Evolutionary conservation across 1,140 invertebrate species (phyloP), one percentile per base, ranked within the genome.

Genomic region (Drosophila malerkotliana): DNA sequence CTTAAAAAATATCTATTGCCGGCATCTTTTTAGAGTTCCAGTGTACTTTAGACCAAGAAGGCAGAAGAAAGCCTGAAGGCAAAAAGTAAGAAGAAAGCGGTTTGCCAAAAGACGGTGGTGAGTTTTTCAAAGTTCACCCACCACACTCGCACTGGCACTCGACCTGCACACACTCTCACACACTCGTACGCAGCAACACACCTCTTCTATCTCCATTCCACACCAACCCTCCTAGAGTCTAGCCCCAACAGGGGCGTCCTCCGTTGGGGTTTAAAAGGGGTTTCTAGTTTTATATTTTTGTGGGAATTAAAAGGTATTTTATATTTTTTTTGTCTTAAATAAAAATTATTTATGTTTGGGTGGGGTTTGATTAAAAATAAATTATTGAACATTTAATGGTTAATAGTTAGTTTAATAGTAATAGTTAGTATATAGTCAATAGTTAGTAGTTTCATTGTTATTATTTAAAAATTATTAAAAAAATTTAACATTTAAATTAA

Each of bases 61-160:
- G 41, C 39, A 14, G 37, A 26, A 18, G 18, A 18, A 18, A 34
- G 12, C 12, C 9, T 7, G 3, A n/a, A 7, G 26, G 18, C n/a
- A 18, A 39, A 34, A 30, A 24, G 14, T 21, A 21, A 14, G 59
- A 10, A 34, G 15, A 39, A 60, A 63, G 55, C 24, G 37, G 79
- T 67, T 56, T 60, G 30, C n/a, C 24, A 26, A 56, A 56, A 49
- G 52, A 57, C 45, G 67, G 67, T 68, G 63, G 67, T 69, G 67
- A 69, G 63, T 69, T 57, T 69, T 68, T 18, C 51, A 69, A 69
- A 69, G 18, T 69, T 69, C 67, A 71, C 44, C 41, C 67, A 69
- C 64, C 60, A 58, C 53, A 21, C 26, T 6, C 21, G 39, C 51
- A 21, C 26, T 6, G 14, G 39, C 51, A 28, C 30, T 24, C 47